These are phyloP conservation scores for Lagopus leucura DNA, from an alignment of 2,113 vertebrate species.

Conservation along the genomic window DNA sequence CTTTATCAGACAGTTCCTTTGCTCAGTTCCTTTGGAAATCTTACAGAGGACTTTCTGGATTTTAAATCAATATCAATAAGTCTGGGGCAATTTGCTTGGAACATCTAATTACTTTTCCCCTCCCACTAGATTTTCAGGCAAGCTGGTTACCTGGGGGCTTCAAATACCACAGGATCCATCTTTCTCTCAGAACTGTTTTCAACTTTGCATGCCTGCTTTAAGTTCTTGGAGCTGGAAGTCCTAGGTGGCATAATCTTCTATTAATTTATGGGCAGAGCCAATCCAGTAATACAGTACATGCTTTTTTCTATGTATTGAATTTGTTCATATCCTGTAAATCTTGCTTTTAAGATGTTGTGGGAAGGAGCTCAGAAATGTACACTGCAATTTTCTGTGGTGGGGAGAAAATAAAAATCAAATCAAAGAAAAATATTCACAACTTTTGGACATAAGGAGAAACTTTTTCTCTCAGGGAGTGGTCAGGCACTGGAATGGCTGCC, in stretches of 20 bases:
- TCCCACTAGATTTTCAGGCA: constrained; percentile 65
- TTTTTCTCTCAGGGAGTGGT: too few relatives aligned
- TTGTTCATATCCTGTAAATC: not conserved
- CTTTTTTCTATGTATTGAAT: not conserved
- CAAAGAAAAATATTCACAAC: not conserved
- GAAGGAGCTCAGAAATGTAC: not conserved
- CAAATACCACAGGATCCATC: constrained; percentile 65
- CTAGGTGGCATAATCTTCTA: constrained; percentile 19
- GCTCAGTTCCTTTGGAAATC: constrained; percentile 38
- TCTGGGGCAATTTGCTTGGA: constrained; percentile 63
- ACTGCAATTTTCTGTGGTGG: not conserved
- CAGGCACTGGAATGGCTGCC: too few relatives aligned
- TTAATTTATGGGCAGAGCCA: not conserved
- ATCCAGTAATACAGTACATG: not conserved
- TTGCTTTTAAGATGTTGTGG: not conserved
- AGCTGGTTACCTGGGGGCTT: constrained; percentile 65
- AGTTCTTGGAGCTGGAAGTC: constrained; percentile 9
- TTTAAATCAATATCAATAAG: constrained; percentile 67
- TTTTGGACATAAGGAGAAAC: too few relatives aligned
- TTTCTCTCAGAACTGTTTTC: constrained; percentile 53
- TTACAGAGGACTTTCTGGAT: constrained; percentile 47
- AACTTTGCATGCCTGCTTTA: constrained; percentile 27
- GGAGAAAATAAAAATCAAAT: not conserved
- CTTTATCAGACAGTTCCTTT: not conserved
- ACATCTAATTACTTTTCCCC: constrained; percentile 60